phyloP scores from a whole-genome alignment of 2,888 invertebrate genomes.

The Tetragonisca angustula region DNA sequence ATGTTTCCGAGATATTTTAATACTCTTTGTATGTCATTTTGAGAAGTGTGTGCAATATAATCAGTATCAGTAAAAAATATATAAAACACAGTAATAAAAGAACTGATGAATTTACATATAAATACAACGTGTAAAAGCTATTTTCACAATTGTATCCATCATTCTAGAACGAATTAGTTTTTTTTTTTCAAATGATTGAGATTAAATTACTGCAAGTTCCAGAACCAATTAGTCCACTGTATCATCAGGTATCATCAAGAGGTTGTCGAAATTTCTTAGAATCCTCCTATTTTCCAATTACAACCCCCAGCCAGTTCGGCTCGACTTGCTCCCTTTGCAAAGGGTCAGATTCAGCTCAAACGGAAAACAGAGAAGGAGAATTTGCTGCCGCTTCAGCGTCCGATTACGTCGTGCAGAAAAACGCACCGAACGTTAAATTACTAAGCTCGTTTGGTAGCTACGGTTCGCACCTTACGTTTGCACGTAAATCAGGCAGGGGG shows the following conservation, averaged over 20 bases:
- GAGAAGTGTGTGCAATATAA: too few relatives aligned
- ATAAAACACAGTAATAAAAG: background rate
- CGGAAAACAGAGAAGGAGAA: background rate
- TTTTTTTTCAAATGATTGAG: background rate
- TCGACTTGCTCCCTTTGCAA: background rate
- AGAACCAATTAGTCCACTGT: background rate
- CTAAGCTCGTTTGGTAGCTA: constrained; percentile 17
- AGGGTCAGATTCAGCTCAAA: background rate
- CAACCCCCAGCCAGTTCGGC: background rate
- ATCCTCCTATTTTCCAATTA: background rate
- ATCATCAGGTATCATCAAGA: background rate
- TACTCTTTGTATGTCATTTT: too few relatives aligned
- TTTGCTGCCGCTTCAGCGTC: background rate
- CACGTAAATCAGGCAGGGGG: constrained; percentile 28
- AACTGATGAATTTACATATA: background rate
- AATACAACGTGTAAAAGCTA: background rate
- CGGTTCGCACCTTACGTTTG: constrained; percentile 16
- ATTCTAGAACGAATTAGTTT: background rate
- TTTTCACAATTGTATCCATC: background rate
- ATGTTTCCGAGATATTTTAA: too few relatives aligned
- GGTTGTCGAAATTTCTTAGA: background rate
- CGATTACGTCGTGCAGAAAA: background rate
- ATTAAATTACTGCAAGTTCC: too few relatives aligned
- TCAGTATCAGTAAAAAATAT: background rate
- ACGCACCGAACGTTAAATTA: constrained; percentile 18